These are phyloP conservation scores for Eremophila alpestris DNA, from an alignment of 2,797 vertebrate genomes.

Conservation along the genomic window DNA sequence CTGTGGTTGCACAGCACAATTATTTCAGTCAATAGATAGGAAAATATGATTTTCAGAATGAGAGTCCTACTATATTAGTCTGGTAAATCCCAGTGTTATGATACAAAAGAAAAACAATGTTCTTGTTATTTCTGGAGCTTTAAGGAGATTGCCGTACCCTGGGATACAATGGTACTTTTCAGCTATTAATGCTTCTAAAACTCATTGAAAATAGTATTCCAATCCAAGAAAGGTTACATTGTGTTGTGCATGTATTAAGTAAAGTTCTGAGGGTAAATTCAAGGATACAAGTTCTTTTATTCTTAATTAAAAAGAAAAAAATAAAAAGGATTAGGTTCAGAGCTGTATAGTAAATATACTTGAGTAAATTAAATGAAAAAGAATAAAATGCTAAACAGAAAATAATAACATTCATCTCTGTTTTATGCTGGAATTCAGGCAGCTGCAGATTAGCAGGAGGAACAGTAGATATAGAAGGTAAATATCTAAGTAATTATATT, in stretches of 20 bases:
- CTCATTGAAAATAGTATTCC: background rate
- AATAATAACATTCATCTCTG: background rate
- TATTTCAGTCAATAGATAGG: constrained; percentile 20
- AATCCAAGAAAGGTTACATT: constrained; percentile 51
- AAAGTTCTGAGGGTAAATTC: background rate
- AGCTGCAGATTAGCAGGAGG: background rate
- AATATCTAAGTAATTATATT: background rate
- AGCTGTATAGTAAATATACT: background rate
- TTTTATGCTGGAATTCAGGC: background rate
- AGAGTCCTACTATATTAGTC: constrained; percentile 16
- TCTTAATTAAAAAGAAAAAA: background rate
- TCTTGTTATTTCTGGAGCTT: constrained; percentile 61
- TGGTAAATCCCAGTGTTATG: constrained; percentile 52
- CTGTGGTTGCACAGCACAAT: background rate
- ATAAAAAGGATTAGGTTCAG: background rate
- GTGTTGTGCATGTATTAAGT: constrained; percentile 6
- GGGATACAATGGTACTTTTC: constrained; percentile 58
- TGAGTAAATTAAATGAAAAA: background rate
- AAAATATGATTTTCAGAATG: constrained; percentile 36
- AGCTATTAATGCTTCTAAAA: constrained; percentile 19
- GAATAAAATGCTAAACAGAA: background rate
- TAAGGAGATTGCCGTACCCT: constrained; percentile 38
- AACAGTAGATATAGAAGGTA: background rate
- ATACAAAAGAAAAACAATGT: constrained; percentile 64
- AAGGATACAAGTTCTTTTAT: background rate